Conservation (phyloP, 2,888 invertebrate genomes). For the Plusia festucae region DNA sequence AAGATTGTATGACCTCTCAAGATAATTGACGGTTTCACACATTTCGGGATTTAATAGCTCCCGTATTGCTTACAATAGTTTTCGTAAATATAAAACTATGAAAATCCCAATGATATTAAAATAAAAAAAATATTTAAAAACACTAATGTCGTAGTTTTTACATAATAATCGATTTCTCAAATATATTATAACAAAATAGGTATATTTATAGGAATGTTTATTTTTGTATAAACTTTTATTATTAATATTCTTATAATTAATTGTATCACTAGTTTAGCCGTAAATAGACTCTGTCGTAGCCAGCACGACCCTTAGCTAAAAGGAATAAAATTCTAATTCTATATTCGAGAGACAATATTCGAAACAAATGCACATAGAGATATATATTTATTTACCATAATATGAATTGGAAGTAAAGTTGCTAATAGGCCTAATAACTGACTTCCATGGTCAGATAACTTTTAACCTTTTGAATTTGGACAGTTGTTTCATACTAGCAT, state of each 20-base stretch:
- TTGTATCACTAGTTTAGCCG: conserved; percentile 41
- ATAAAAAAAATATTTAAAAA: conserved; percentile 23
- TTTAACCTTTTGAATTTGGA: too few relatives aligned
- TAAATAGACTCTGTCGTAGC: conserved; percentile 60
- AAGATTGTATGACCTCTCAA: conserved; percentile 42
- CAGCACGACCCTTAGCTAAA: conserved; percentile 65
- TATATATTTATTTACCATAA: background rate
- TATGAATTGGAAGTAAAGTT: background rate
- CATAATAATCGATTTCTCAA: conserved; percentile 11
- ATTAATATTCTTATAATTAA: conserved; percentile 29
- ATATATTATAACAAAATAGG: conserved; percentile 27
- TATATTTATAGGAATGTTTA: conserved; percentile 39
- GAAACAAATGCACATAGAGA: conserved; percentile 49
- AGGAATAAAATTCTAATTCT: conserved; percentile 22
- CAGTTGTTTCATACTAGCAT: too few relatives aligned
- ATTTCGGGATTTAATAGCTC: conserved; percentile 19
- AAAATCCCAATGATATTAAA: conserved; percentile 24
- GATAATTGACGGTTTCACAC: conserved; percentile 47
- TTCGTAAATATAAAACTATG: conserved; percentile 9
- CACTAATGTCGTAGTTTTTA: background rate
- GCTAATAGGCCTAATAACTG: too few relatives aligned
- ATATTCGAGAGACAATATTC: conserved; percentile 52
- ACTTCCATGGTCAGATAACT: too few relatives aligned
- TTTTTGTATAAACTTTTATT: conserved; percentile 11
- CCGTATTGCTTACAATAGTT: conserved; percentile 4